Evolutionary conservation across 2,797 vertebrate genomes (phyloP), one percentile per base, ranked within the genome.

Genomic region (Schizopygopsis malacanthus): DNA sequence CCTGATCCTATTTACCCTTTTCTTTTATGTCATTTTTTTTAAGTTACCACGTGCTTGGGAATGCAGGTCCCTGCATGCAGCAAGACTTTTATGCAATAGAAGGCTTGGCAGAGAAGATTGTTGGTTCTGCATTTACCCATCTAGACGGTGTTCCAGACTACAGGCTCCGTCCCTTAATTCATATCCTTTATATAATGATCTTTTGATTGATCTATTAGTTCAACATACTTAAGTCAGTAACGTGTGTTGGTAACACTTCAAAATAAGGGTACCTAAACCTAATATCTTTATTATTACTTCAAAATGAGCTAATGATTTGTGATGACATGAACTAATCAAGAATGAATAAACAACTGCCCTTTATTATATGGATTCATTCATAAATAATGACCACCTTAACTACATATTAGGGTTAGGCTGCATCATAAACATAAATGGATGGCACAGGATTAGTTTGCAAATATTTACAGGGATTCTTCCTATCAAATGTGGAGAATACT

Each of bases 31-130:
- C n/a, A 41, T 37, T 37, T 22, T 59, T 47, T 69, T 54, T 61
- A 89, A 99, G 98, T 91, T 98, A 96, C 90, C 96, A 97, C n/a
- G 93, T 98, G 87, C 92, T 99, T 33, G 98, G 98, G 56, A 96
- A 96, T 73, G 95, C 95, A 22, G 97, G 97, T 39, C 92, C 93
- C n/a, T 96, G 96, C 85, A 95, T 99, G 92, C 96, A 96, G 87
- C 97, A 97, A 92, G 98, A 99, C 47, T 99, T 99, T 92, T 99
- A 97, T 92, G 96, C 94, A 0, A 95, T 98, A 12, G 96, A 97
- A 22, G 95, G 95, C 56, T 89, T 99, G 4, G 95, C 96, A 18
- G 92, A 94, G 81, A 95, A 97, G 90, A 95, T 99, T 33, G 93
- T 97, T 12, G 95, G 93, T 83, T 98, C 98, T 4, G 97, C 94